Evolutionary conservation across 2,113 vertebrate genomes (phyloP).

Genomic region (Sturnus vulgaris): DNA sequence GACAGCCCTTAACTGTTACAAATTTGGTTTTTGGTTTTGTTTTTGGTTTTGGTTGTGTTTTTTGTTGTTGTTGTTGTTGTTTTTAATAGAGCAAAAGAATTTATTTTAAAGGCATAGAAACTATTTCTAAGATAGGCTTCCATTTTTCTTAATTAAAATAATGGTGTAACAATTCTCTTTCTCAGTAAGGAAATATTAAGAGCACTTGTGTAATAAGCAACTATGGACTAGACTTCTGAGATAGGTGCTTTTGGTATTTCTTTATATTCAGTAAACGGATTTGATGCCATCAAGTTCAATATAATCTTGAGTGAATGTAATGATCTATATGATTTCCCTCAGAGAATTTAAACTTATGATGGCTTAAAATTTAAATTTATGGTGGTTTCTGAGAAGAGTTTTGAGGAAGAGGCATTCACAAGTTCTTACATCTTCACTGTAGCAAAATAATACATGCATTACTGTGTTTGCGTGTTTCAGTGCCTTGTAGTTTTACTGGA

Average conservation of each 20-base stretch:
- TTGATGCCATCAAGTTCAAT: not conserved
- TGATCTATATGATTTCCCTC: not conserved
- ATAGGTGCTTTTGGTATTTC: not conserved
- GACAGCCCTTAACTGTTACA: not conserved
- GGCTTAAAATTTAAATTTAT: too few species aligned
- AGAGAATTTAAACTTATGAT: not conserved
- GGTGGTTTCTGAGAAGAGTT: not conserved
- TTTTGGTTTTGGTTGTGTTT: too few species aligned
- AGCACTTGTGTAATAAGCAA: not conserved
- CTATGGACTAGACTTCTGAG: not conserved
- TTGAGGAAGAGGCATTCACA: not conserved
- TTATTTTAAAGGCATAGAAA: not conserved
- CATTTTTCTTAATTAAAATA: not conserved
- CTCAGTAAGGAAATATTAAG: not conserved
- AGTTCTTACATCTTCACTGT: not conserved
- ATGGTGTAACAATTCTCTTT: not conserved
- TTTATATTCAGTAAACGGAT: not conserved
- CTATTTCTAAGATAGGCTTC: not conserved
- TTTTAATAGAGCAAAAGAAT: not conserved
- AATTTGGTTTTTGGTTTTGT: rapidly evolving
- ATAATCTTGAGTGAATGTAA: not conserved
- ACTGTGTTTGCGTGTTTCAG: not conserved
- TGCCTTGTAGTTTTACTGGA: not conserved
- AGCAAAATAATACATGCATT: not conserved
- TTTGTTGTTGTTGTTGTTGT: too few species aligned